A percentile compares a stretch with the other conserved stretches of the same genome.
Conservation (phyloP, 2,113 vertebrate species). For the Strix uralensis region DNA sequence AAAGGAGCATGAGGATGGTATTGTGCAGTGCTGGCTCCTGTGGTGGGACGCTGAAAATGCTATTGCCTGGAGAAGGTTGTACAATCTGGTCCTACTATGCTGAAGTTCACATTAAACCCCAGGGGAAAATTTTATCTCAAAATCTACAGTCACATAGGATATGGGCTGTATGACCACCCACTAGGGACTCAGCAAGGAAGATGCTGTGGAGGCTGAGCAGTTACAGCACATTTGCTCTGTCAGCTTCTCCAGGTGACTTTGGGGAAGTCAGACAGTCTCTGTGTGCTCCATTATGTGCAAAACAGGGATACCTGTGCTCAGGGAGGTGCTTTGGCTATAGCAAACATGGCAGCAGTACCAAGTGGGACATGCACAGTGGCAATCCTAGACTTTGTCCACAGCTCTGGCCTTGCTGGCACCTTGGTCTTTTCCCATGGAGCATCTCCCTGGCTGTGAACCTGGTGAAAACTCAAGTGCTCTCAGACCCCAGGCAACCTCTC, state of each 20-base stretch:
- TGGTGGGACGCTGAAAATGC: fast-evolving
- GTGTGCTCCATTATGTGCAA: neutral
- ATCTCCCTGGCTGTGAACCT: neutral
- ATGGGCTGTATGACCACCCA: neutral
- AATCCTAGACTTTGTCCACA: neutral
- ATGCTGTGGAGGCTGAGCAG: neutral
- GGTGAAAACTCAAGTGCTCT: neutral
- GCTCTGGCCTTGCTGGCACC: neutral
- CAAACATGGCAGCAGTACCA: neutral
- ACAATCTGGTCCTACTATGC: neutral
- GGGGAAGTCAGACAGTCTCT: neutral
- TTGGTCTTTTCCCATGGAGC: neutral
- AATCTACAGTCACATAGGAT: neutral
- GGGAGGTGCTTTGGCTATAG: neutral
- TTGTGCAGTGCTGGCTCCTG: neutral
- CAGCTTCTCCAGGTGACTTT: neutral
- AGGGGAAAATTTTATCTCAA: neutral
- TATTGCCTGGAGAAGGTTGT: neutral
- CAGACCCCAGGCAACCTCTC: neutral
- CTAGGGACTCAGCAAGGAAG: neutral
- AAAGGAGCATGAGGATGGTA: fast-evolving
- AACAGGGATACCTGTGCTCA: neutral
- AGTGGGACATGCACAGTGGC: neutral
- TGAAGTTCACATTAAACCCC: neutral
- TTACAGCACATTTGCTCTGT: neutral